Base-by-base conservation (phyloP, 1,140 invertebrate genomes). In the Drosophila virilis region DNA sequence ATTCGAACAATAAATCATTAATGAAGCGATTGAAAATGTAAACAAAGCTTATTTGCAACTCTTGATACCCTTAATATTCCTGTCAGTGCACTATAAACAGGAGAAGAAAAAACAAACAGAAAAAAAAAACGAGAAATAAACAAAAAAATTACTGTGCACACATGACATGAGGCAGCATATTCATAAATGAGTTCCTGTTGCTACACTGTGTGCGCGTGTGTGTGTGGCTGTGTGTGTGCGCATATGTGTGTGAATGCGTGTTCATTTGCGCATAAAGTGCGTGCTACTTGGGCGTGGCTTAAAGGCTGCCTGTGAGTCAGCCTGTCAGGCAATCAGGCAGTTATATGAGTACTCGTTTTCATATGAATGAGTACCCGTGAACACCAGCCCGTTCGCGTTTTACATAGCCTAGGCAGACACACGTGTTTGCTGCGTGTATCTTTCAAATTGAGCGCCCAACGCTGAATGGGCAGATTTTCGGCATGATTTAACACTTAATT, bases 401-500 rank as follows among this genome's bases (percentile, higher is more conserved):
- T 32, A 33, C 38, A 33, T 28, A 33, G 12, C 37, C 13, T 17
- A 28, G 3, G 22, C 22, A 51, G 32, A 68, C 22, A 40, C 17
- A 43, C 59, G 12, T 62, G 38, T 54, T 12, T 33, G 22, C 12
- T 51, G 54, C 42, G 28, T 32, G 37, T 64, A 22, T 35, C 1
- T 55, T 69, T 61, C 52, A 54, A 69, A 61, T 61, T 61, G 67
- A 54, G 55, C 51, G 43, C 43, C 61, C 60, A 59, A 68, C 37
- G 45, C 66, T 86, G 82, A 86, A 77, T 76, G 78, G 67, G 83
- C 78, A 79, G 65, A 88, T 88, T 88, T 88, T 74, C 67, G 76
- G 79, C 79, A 88, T 88, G 83, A 88, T 88, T 88, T 88, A 88
- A 88, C 83, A 88, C 83, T 88, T 88, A 88, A 88, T 88, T 88